These are phyloP conservation scores for Epinephelus coioides DNA, from an alignment of 2,797 vertebrate genomes.

Conservation along the genomic window DNA sequence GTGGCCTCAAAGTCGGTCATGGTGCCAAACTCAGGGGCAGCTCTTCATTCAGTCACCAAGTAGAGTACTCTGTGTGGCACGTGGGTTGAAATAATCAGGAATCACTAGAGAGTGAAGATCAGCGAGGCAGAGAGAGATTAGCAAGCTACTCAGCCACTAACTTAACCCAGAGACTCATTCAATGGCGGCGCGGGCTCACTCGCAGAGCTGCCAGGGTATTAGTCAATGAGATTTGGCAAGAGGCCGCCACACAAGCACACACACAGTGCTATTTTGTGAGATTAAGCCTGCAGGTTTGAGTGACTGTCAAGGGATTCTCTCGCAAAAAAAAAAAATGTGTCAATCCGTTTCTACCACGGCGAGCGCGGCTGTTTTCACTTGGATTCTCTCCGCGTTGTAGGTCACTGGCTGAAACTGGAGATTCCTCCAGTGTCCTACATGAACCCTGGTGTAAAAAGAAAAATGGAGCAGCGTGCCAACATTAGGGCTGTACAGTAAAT, in stretches of 20 bases:
- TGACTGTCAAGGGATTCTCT: conserved; percentile 69
- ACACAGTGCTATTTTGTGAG: conserved; percentile 53
- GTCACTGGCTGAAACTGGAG: conserved; percentile 45
- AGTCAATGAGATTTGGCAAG: conserved; percentile 71
- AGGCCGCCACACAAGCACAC: conserved; percentile 25
- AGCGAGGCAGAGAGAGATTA: conserved; percentile 69
- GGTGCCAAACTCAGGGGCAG: conserved; percentile 30
- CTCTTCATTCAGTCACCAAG: conserved; percentile 3
- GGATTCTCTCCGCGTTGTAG: conserved; percentile 47
- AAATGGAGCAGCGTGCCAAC: conserved; percentile 45
- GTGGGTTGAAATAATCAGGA: conserved; percentile 67
- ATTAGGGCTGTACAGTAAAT: conserved; percentile 37
- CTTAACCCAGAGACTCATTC: conserved; percentile 63
- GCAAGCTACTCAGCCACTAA: conserved; percentile 65
- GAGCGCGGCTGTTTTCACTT: conserved; percentile 30
- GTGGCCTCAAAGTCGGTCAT: conserved; percentile 1
- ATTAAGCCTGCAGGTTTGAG: conserved; percentile 74
- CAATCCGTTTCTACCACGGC: conserved; percentile 47
- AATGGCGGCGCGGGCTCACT: conserved; percentile 56
- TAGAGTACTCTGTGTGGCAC: conserved; percentile 31
- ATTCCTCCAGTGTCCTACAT: conserved; percentile 59
- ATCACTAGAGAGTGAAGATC: conserved; percentile 69
- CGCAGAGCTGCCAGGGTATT: conserved; percentile 68
- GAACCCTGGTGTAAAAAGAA: conserved; percentile 43
- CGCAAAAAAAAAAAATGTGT: conserved; percentile 58